phyloP scores from a whole-genome alignment of 2,797 vertebrate species.

The Crypturellus tataupa region DNA sequence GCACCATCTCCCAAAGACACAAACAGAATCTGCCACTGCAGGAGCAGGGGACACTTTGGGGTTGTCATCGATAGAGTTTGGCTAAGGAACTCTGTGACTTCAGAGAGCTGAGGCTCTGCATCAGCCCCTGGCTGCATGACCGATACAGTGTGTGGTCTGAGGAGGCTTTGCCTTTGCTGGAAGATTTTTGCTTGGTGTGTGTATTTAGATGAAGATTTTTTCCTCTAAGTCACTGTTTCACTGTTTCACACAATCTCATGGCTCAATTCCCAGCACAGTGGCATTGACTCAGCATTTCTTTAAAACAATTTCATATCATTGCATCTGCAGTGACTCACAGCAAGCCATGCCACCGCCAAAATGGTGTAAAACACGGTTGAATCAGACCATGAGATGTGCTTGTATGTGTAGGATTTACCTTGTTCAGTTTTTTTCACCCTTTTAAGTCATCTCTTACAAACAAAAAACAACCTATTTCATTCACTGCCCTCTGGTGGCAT shows the following conservation, averaged over 20 bases:
- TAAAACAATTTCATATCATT: neutral
- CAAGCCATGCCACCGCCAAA: neutral
- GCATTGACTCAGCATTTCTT: neutral
- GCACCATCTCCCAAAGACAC: accelerated
- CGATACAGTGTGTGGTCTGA: accelerated
- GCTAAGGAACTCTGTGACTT: neutral
- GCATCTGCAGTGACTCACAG: neutral
- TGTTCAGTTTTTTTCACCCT: neutral
- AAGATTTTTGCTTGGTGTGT: neutral
- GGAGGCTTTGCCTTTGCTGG: neutral
- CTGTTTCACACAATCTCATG: neutral
- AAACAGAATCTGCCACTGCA: neutral
- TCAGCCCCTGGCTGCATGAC: neutral
- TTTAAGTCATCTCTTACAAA: neutral
- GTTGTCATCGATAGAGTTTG: neutral
- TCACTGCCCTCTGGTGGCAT: constrained; percentile 29
- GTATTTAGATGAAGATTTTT: neutral
- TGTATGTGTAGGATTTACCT: neutral
- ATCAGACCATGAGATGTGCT: neutral
- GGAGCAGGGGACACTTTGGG: neutral
- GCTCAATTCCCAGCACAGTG: neutral
- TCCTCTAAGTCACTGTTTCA: accelerated
- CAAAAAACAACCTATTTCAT: neutral
- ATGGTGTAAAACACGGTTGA: neutral
- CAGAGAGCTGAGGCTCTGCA: neutral